Conservation (phyloP, 1,140 invertebrate species). For the Helicorthomorpha holstii region DNA sequence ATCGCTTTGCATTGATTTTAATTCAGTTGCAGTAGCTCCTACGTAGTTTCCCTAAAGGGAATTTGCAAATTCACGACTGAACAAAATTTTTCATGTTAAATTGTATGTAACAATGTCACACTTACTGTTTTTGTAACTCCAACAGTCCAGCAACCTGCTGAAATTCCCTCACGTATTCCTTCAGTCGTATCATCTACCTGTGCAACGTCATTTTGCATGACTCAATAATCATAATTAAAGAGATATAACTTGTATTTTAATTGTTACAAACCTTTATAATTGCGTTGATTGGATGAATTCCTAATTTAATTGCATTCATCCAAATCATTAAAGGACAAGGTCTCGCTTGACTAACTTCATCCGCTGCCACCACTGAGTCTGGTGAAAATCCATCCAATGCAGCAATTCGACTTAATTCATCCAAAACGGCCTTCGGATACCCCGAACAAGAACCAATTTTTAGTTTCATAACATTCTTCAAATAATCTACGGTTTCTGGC, state of each 20-base stretch:
- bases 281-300: slow-evolving; percentile 23
- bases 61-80: neutral
- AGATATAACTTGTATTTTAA: neutral
- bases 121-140: slow-evolving; percentile 22
- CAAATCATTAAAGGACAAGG: slow-evolving; percentile 30
- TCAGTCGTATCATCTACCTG: slow-evolving; percentile 25
- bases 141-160: slow-evolving; percentile 29
- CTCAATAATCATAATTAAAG: neutral
- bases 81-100: neutral
- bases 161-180: slow-evolving; percentile 26
- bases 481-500: slow-evolving; percentile 14
- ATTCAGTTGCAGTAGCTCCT: slow-evolving; percentile 23
- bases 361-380: slow-evolving; percentile 24
- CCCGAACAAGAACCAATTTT: slow-evolving; percentile 14
- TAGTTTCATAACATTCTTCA: slow-evolving; percentile 4
- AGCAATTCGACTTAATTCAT: slow-evolving; percentile 8
- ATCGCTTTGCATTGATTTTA: slow-evolving; percentile 18
- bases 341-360: slow-evolving; percentile 26
- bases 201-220: neutral
- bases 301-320: slow-evolving; percentile 24
- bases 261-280: slow-evolving; percentile 20
- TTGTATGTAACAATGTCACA: neutral
- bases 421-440: slow-evolving; percentile 9
- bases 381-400: slow-evolving; percentile 22
- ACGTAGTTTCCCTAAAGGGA: slow-evolving; percentile 26